Conservation (phyloP, 1,140 invertebrate species). For the Trichomalopsis sarcophagae region DNA sequence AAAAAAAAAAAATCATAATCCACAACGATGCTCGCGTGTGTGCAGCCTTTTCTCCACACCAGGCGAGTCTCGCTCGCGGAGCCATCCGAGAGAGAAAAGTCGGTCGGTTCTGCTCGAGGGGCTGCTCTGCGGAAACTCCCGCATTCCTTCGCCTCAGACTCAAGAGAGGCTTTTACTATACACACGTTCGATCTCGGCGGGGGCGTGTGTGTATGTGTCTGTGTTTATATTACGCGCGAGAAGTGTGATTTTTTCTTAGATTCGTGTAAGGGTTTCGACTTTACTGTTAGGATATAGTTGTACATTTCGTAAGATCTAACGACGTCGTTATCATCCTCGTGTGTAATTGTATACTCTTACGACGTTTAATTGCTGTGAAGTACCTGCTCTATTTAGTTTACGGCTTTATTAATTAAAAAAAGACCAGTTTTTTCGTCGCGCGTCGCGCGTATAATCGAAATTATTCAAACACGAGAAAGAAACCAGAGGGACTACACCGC, state of each 20-base stretch:
- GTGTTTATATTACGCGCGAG: not conserved
- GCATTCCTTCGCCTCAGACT: not conserved
- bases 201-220: not conserved
- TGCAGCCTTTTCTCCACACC: not conserved
- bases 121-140: slow-evolving; percentile 30
- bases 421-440: too few relatives aligned
- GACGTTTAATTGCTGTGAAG: not conserved
- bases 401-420: too few relatives aligned
- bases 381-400: not conserved
- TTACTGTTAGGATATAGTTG: not conserved
- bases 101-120: slow-evolving; percentile 45
- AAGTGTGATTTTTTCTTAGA: too few relatives aligned
- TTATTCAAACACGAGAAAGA: not conserved
- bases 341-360: not conserved
- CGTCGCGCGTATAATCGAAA: not conserved
- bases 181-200: not conserved
- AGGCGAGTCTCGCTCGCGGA: not conserved
- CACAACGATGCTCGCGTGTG: not conserved
- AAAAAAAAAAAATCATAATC: not conserved
- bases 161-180: not conserved
- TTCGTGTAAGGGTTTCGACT: not conserved
- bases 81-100: slow-evolving; percentile 31
- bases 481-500: too few relatives aligned
- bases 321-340: not conserved
- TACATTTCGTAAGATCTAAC: not conserved